Base-by-base conservation (phyloP, 2,797 vertebrate species). In the Hippocampus kuda region DNA sequence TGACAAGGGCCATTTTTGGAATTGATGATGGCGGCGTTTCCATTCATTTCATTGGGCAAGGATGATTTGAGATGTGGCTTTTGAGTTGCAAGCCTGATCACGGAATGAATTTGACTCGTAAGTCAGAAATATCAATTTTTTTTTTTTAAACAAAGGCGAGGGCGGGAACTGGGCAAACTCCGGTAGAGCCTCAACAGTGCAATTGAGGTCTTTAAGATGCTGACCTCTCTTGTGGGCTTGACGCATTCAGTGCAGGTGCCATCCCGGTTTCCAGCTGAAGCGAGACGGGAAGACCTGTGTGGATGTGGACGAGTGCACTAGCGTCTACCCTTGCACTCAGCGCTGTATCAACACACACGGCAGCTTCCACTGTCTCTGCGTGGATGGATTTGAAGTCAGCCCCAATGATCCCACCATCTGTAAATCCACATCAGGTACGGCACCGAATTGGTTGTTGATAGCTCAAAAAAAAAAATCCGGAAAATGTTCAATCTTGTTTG, bases 301-400 rank as follows among this genome's bases (percentile, higher is more conserved):
- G 0, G 97, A 99, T 53, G 87, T 95, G 66, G 94, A 99, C 0
- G 97, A 99, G 85, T 99, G 97, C 88, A 93, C 90, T 12, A 94
- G 93, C 84, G 93, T 91, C 65, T 99, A 97, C 81, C 97, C 97
- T 72, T 98, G 97, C 86, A 94, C 95, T 67, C 97, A 99, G 89
- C 93, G 90, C 15, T 99, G 97, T 83, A 90, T 98, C 84, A 99
- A 99, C 90, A 94, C 93, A 0, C 90, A 93, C 0, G 97, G 96
- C 66, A 95, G 94, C 85, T 98, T 90, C 90, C 95, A 94, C 83
- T 98, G 96, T 77, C 81, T 98, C 71, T 99, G 97, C n/a, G 90
- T 92, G 26, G 94, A 98, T 41, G 97, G 96, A 69, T 99, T 95
- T 48, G 85, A 89, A 62, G 89, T 91, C 41, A 92, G 91, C 9